These are phyloP conservation scores for Caiman crocodilus DNA, from an alignment of 2,797 vertebrate species.

Conservation along the genomic window DNA sequence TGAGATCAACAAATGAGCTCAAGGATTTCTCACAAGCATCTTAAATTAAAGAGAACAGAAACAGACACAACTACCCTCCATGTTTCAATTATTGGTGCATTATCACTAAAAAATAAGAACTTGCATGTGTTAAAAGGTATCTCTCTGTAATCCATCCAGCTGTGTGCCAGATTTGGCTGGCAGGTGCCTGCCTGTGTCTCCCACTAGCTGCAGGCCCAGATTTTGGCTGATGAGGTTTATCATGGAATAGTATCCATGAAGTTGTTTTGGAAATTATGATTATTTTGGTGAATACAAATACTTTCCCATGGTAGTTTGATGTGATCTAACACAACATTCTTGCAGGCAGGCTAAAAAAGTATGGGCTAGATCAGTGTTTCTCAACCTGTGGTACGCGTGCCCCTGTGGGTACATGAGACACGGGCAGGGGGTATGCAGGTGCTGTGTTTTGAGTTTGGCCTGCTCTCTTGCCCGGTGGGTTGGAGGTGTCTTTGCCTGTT, in stretches of 20 bases:
- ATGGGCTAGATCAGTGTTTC: too few relatives aligned
- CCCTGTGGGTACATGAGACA: too few relatives aligned
- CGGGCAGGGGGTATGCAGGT: too few relatives aligned
- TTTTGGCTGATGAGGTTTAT: not conserved
- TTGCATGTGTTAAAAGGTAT: not conserved
- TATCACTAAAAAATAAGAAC: not conserved
- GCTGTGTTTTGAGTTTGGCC: too few relatives aligned
- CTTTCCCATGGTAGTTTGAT: not conserved
- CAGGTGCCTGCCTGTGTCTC: not conserved
- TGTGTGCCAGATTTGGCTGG: not conserved
- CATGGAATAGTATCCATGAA: not conserved
- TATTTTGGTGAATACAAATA: not conserved
- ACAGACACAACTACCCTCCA: not conserved
- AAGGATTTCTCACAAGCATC: not conserved
- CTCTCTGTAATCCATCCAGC: not conserved
- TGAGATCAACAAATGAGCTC: accelerated
- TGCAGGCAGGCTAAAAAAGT: too few relatives aligned
- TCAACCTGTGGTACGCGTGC: too few relatives aligned
- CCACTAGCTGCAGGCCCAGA: not conserved
- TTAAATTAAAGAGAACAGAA: not conserved
- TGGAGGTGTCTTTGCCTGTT: too few relatives aligned
- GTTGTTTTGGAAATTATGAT: not conserved
- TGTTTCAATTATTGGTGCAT: too few relatives aligned
- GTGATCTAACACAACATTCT: too few relatives aligned
- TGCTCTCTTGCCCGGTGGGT: too few relatives aligned